Evolutionary conservation across 2,797 vertebrate species (phyloP).

Genomic region (Sorex maritimensis): DNA sequence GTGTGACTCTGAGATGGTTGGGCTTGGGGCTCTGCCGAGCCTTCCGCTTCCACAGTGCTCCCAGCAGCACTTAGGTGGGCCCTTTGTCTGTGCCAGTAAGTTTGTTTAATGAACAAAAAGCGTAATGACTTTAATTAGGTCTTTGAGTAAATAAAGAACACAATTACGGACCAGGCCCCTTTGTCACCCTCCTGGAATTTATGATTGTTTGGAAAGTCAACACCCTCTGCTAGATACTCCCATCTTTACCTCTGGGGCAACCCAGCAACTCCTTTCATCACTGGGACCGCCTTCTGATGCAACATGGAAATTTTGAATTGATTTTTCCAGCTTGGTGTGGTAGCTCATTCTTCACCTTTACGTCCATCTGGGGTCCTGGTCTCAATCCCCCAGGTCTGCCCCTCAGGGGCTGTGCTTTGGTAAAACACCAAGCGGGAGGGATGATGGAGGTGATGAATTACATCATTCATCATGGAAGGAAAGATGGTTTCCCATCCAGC

Average conservation of each 20-base stretch:
- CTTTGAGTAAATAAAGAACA: constrained; percentile 87
- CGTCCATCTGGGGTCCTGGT: not conserved
- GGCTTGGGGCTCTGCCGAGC: not conserved
- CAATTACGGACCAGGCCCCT: constrained; percentile 73
- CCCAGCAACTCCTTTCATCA: constrained; percentile 75
- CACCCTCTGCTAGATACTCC: constrained; percentile 62
- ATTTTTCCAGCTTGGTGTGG: not conserved
- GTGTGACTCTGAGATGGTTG: not conserved
- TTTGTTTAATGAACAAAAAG: constrained; percentile 86
- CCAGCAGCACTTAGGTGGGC: constrained; percentile 1
- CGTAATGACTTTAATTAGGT: constrained; percentile 88
- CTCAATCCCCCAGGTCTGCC: not conserved
- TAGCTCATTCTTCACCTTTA: not conserved
- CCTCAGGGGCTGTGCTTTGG: not conserved
- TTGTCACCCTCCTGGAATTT: constrained; percentile 82
- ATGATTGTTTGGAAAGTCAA: constrained; percentile 79
- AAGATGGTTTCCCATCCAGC: not conserved
- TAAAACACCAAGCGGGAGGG: not conserved
- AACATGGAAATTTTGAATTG: constrained; percentile 73
- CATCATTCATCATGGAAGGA: not conserved
- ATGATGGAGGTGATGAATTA: not conserved
- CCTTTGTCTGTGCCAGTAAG: constrained; percentile 66
- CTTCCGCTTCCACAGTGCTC: constrained; percentile 2
- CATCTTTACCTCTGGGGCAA: constrained; percentile 52
- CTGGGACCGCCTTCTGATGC: not conserved